These are phyloP conservation scores for Gobio gobio DNA, from an alignment of 2,113 vertebrate species.

Conservation along the genomic window DNA sequence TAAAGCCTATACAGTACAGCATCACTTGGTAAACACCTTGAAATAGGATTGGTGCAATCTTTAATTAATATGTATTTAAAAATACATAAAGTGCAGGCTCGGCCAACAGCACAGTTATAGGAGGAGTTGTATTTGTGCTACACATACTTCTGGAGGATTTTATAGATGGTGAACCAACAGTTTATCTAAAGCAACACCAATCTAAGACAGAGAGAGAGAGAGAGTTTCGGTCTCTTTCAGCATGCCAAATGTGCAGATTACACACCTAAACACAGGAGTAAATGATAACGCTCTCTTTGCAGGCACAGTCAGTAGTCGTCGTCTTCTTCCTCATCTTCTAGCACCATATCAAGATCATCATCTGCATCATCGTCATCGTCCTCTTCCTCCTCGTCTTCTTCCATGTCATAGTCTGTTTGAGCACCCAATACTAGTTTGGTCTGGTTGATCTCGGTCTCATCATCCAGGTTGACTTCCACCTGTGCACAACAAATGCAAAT, in stretches of 20 bases:
- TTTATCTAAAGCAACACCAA: conserved; percentile 38
- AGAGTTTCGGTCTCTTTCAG: conserved; percentile 24
- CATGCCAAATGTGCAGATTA: conserved; percentile 40
- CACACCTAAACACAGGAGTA: conserved; percentile 36
- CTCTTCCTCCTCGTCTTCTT: conserved; percentile 76
- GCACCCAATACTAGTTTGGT: conserved; percentile 77
- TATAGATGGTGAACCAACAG: conserved; percentile 25
- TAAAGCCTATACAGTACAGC: conserved; percentile 40
- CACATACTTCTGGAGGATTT: conserved; percentile 41
- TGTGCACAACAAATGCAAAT: conserved; percentile 38
- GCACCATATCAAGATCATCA: conserved; percentile 65
- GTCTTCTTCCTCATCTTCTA: conserved; percentile 68
- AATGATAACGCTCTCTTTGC: conserved; percentile 29
- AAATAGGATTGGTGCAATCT: conserved; percentile 38
- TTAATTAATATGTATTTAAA: conserved; percentile 28
- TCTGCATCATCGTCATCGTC: conserved; percentile 63
- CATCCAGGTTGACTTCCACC: conserved; percentile 74
- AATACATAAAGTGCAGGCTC: conserved; percentile 49
- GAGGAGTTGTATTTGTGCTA: conserved; percentile 53
- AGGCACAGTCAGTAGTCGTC: conserved; percentile 69
- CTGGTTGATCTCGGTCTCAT: conserved; percentile 78
- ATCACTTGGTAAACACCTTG: conserved; percentile 8
- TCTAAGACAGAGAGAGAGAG: conserved; percentile 30
- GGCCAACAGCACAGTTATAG: conserved; percentile 49
- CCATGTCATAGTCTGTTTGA: conserved; percentile 74